Conservation (phyloP, 1,140 invertebrate genomes). For the Papilio helenus region DNA sequence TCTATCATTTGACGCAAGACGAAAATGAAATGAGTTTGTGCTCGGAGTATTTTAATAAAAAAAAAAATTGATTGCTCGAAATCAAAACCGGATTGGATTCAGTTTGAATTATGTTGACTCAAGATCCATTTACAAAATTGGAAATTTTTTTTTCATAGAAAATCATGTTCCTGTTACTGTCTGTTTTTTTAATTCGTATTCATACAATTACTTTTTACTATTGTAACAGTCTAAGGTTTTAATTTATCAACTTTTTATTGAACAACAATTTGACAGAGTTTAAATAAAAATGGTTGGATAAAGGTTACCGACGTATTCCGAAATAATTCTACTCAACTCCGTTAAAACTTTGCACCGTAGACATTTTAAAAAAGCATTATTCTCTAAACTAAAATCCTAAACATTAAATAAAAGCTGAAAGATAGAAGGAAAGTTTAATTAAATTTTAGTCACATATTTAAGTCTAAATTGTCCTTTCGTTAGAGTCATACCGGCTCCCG, state of each 20-base stretch:
- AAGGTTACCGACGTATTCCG: not conserved
- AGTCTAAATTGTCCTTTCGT: slow-evolving; percentile 31
- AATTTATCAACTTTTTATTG: not conserved
- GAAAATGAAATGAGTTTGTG: slow-evolving; percentile 7
- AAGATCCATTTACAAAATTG: slow-evolving; percentile 12
- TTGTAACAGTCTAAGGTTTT: not conserved
- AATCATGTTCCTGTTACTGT: not conserved
- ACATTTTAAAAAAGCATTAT: not conserved
- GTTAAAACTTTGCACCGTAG: not conserved
- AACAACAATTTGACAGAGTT: not conserved
- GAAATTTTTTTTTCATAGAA: slow-evolving; percentile 1
- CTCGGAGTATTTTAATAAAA: slow-evolving; percentile 13
- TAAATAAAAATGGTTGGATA: too few species aligned
- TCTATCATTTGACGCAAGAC: not conserved
- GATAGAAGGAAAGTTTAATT: slow-evolving; percentile 12
- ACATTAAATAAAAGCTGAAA: slow-evolving; percentile 16
- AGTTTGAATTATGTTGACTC: slow-evolving; percentile 16
- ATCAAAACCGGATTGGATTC: slow-evolving; percentile 12
- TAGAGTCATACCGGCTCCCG: not conserved
- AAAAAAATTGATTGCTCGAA: slow-evolving; percentile 17
- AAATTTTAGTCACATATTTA: slow-evolving; percentile 32
- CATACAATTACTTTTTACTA: not conserved
- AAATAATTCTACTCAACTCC: not conserved
- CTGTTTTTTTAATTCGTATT: not conserved
- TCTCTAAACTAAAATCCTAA: slow-evolving; percentile 2